A percentile compares a stretch with the other conserved stretches of the same genome.
phyloP scores from a whole-genome alignment of 2,888 invertebrate species.

The Serrognathus titanus region DNA sequence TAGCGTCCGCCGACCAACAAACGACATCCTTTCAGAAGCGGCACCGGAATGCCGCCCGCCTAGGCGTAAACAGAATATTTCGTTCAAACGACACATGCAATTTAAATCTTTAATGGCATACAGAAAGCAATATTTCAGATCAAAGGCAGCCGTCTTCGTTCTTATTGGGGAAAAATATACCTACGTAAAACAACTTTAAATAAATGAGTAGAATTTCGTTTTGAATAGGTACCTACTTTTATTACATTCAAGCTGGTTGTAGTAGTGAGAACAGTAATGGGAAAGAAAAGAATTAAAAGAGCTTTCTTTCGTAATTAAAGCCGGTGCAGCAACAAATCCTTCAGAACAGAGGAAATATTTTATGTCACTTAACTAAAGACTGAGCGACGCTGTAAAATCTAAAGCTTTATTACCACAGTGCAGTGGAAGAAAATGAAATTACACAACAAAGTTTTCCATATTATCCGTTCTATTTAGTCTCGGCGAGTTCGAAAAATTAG shows the following conservation, averaged over 20 bases:
- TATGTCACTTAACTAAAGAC: no score
- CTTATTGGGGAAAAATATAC: background rate
- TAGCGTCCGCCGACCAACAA: no score
- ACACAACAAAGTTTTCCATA: no score
- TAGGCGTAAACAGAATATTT: background rate
- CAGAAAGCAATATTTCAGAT: constrained; percentile 1
- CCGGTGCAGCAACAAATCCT: background rate
- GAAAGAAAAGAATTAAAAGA: background rate
- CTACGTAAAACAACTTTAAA: constrained; percentile 1
- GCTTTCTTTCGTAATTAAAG: background rate
- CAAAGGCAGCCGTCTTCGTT: background rate
- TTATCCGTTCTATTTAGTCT: no score
- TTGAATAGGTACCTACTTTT: no score
- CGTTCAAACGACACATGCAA: background rate
- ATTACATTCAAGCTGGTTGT: no score
- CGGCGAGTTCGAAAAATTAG: no score
- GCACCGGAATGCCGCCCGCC: no score
- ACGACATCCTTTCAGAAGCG: no score
- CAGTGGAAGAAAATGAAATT: no score
- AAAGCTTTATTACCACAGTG: no score
- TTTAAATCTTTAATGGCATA: constrained; percentile 2
- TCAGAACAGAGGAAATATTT: background rate
- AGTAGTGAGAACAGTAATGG: background rate
- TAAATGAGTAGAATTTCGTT: background rate
- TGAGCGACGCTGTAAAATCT: no score